Percentiles rank a stretch among this genome's conserved stretches.
Conservation (phyloP, 1,140 invertebrate genomes). For the Calephelis virginiensis region DNA sequence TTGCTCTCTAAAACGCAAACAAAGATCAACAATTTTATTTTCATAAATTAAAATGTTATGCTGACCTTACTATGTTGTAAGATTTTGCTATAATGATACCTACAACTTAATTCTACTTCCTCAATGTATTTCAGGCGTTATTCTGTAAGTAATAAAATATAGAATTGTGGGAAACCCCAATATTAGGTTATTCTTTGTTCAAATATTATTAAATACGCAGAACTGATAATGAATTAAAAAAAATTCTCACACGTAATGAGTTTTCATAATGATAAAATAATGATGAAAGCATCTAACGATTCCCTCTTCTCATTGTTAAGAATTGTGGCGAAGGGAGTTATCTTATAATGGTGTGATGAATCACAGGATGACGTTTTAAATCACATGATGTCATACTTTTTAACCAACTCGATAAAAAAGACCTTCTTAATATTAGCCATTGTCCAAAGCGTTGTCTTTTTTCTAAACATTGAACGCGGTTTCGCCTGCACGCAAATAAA, state of each 20-base stretch:
- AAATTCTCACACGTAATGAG: conserved; percentile 5
- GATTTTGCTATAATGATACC: conserved; percentile 26
- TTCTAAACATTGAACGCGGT: too few species aligned
- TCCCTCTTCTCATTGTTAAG: conserved; percentile 3
- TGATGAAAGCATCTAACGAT: conserved; percentile 5
- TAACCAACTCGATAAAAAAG: too few species aligned
- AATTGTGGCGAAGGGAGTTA: not conserved
- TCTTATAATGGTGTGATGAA: not conserved
- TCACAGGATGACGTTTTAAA: not conserved
- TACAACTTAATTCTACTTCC: conserved; percentile 20
- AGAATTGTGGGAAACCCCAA: not conserved
- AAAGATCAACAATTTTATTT: not conserved
- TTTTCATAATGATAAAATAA: conserved; percentile 16
- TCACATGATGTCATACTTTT: too few species aligned
- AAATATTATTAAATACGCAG: conserved; percentile 4
- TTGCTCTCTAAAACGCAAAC: too few species aligned
- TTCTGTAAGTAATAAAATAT: conserved; percentile 1
- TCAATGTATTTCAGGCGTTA: conserved; percentile 25
- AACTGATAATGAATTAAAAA: conserved; percentile 11
- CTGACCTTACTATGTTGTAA: conserved; percentile 26
- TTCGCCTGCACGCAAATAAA: too few species aligned
- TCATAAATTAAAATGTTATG: not conserved
- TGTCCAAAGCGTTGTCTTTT: too few species aligned
- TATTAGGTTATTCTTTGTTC: conserved; percentile 4
- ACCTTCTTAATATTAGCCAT: too few species aligned